phyloP scores from a whole-genome alignment of 2,113 vertebrate species.

The Picathartes gymnocephalus region DNA sequence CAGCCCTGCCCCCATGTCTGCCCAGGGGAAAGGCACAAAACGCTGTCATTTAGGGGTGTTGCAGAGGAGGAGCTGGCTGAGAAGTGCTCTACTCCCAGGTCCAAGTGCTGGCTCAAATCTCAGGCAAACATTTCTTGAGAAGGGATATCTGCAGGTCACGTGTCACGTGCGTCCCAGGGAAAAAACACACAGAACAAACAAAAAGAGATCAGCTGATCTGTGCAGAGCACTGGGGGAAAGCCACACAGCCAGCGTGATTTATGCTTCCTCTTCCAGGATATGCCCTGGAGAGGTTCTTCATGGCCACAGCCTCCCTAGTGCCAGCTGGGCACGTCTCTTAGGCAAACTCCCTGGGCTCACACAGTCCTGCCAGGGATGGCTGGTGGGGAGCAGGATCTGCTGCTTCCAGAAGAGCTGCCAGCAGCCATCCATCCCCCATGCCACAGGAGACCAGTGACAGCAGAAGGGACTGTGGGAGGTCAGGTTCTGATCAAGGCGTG shows the following conservation, averaged over 20 bases:
- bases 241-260: background rate
- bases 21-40: background rate
- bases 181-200: background rate
- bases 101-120: background rate
- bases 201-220: background rate
- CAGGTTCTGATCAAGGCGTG: background rate
- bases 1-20: background rate
- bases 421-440: background rate
- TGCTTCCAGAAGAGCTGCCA: background rate
- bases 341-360: background rate
- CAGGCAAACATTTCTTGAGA: background rate
- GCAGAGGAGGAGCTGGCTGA: background rate
- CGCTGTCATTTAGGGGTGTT: accelerated
- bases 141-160: background rate
- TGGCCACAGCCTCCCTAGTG: accelerated
- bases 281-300: background rate
- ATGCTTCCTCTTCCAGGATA: background rate
- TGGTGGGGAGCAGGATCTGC: background rate
- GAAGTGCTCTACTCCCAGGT: background rate
- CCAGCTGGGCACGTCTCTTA: background rate
- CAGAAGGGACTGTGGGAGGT: background rate
- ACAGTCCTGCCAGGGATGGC: background rate
- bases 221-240: background rate
- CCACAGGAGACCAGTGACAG: background rate
- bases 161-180: background rate